Evolutionary conservation across 92 coral and sea anemone genomes (phyloP).

Genomic region (Parazoanthus atlanticus): DNA sequence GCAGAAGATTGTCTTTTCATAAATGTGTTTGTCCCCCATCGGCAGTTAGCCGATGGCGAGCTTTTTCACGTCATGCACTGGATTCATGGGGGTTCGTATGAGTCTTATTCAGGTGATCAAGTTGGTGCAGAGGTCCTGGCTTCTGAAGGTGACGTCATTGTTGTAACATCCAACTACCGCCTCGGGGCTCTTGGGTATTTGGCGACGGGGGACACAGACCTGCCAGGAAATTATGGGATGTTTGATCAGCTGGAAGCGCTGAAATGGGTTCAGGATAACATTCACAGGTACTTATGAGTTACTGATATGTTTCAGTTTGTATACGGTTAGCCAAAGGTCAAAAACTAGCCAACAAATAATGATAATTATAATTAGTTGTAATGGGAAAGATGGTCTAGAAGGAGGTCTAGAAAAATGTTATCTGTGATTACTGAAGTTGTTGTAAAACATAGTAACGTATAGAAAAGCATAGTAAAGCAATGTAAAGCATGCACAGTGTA

Average conservation of each 20-base stretch:
- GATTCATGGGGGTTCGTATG: conserved; percentile 11
- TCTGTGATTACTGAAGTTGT: too few species aligned
- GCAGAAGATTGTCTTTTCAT: conserved; percentile 15
- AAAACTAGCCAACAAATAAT: too few species aligned
- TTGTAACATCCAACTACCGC: not conserved
- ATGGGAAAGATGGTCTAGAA: too few species aligned
- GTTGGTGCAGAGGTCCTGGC: conserved; percentile 27
- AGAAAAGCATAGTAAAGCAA: too few species aligned
- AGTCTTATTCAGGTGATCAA: conserved; percentile 5
- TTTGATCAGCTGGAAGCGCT: conserved; percentile 10
- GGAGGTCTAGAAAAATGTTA: too few species aligned
- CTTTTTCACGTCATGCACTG: conserved; percentile 13
- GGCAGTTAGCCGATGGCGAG: not conserved
- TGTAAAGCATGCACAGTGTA: too few species aligned
- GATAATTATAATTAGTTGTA: too few species aligned
- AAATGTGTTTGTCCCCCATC: conserved; percentile 26
- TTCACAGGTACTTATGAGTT: not conserved
- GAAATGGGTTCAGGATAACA: conserved; percentile 12
- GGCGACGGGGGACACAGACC: conserved; percentile 18
- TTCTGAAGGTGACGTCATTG: conserved; percentile 5
- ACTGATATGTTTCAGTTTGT: too few species aligned
- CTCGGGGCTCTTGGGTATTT: conserved; percentile 11
- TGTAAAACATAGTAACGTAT: too few species aligned
- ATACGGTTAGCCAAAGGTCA: too few species aligned
- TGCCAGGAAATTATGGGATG: conserved; percentile 32